Base-by-base conservation (phyloP, 2,113 vertebrate species). In the Perognathus longimembris region DNA sequence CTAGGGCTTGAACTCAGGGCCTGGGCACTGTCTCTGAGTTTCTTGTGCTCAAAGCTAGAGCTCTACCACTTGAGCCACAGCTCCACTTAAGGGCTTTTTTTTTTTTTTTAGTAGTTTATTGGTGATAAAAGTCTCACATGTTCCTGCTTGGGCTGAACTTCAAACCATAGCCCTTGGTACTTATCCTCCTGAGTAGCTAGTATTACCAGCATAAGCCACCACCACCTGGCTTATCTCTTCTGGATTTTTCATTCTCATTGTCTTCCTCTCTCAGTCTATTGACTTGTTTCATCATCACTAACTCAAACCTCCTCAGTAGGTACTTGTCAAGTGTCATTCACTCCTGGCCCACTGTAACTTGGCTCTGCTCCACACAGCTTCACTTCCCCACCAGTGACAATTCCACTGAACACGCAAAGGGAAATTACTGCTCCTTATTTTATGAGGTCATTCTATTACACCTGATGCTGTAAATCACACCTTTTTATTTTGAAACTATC, bases 401-500 rank as follows among this genome's bases (percentile, higher is more conserved):
- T 24, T 74, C 40, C 10, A n/a, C 18, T 20, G 77, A 45, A 85
- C 86, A 69, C 45, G 26, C 81, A 22, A 63, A 85, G 75, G 74
- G 38, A 9, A 59, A n/a, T 50, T 34, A 40, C 32, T 88, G 18
- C 63, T 79, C 32, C 42, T 36, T 85, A 32, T 11, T 73, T 90
- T 36, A 45, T 32, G 54, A 15, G 66, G 69, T 77, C 71, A 32
- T 36, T 86, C 66, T 14, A 18, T 17, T 70, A 18, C 34, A 12
- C 17, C 76, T 82, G 38, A 40, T 40, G 61, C 57, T 38, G 7
- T 32, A 59, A 40, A 91, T 20, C 88, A 45, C 10, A 36, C 12
- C 64, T 59, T n/a, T 50, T 76, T 71, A 22, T 85, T 94, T 32
- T 67, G 71, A 83, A 92, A 82, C 70, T 78, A 12, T 85, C 57